Evolutionary conservation across 2,888 invertebrate species (phyloP).

Genomic region (Scaptomyza cyrtandrae): DNA sequence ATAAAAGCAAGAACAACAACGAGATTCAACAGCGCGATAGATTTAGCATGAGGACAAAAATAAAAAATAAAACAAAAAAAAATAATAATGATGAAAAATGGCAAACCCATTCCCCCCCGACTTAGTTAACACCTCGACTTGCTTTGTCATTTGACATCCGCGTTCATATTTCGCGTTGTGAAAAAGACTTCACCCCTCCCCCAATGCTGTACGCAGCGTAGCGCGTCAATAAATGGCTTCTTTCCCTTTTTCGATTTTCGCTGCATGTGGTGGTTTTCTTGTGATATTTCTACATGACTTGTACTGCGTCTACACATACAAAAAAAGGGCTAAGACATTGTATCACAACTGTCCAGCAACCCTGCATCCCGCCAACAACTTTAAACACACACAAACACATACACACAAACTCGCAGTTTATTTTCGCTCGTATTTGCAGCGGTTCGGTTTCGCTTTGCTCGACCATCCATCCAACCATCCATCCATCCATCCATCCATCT

Average conservation of each 20-base stretch:
- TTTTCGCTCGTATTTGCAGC: constrained; percentile 59
- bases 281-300: constrained; percentile 33
- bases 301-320: constrained; percentile 7
- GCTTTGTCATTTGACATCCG: constrained; percentile 1
- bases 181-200: neutral
- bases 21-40: neutral
- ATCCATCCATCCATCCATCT: constrained; percentile 22
- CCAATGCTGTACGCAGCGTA: neutral
- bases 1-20: constrained; percentile 26
- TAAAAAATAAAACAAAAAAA: constrained; percentile 19
- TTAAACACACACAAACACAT: constrained; percentile 18
- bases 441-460: constrained; percentile 50
- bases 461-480: constrained; percentile 32
- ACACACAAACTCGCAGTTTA: constrained; percentile 49
- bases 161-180: neutral
- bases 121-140: neutral
- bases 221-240: constrained; percentile 6
- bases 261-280: constrained; percentile 41
- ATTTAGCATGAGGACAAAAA: neutral
- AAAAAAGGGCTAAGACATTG: constrained; percentile 57
- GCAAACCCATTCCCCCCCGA: neutral
- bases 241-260: neutral
- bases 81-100: neutral
- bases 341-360: constrained; percentile 36
- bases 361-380: constrained; percentile 38